Conservation (phyloP, 2,888 invertebrate genomes). For the Teinopalpus imperialis region DNA sequence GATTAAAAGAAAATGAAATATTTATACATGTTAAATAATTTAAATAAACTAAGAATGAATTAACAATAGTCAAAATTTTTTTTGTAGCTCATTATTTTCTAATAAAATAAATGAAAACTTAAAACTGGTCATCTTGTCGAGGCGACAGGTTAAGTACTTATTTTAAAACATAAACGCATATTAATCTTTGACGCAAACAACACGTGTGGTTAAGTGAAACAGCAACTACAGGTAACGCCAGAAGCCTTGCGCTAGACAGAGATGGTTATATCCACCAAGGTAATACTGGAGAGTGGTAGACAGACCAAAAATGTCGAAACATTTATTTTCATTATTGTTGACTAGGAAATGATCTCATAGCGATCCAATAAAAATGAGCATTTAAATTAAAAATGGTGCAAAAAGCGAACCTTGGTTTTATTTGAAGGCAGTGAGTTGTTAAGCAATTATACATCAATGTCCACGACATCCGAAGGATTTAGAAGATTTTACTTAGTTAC, state of each 20-base stretch:
- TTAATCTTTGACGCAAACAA: constrained; percentile 36
- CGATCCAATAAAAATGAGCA: constrained; percentile 42
- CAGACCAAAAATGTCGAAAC: constrained; percentile 60
- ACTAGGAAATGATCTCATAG: constrained; percentile 68
- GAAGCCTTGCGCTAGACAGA: constrained; percentile 33
- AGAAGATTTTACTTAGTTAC: neutral
- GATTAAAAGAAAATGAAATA: too few species aligned
- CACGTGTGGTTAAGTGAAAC: constrained; percentile 63
- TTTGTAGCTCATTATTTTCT: too few species aligned
- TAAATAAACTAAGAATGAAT: too few species aligned
- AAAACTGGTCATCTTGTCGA: too few species aligned
- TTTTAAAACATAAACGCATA: too few species aligned
- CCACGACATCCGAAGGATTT: neutral
- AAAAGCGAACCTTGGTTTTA: constrained; percentile 43
- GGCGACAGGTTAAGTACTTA: too few species aligned
- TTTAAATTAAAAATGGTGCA: constrained; percentile 29
- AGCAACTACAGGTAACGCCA: constrained; percentile 44
- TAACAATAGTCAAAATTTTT: too few species aligned
- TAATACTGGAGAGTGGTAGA: constrained; percentile 53
- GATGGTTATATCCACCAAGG: constrained; percentile 61
- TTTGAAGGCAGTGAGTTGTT: constrained; percentile 9
- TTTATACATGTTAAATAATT: too few species aligned
- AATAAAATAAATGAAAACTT: too few species aligned
- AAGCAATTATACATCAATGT: constrained; percentile 10
- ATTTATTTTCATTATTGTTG: constrained; percentile 53